Evolutionary conservation across 2,888 invertebrate species (phyloP), one percentile per base, ranked within the genome.

Genomic region (Drosophila recens): DNA sequence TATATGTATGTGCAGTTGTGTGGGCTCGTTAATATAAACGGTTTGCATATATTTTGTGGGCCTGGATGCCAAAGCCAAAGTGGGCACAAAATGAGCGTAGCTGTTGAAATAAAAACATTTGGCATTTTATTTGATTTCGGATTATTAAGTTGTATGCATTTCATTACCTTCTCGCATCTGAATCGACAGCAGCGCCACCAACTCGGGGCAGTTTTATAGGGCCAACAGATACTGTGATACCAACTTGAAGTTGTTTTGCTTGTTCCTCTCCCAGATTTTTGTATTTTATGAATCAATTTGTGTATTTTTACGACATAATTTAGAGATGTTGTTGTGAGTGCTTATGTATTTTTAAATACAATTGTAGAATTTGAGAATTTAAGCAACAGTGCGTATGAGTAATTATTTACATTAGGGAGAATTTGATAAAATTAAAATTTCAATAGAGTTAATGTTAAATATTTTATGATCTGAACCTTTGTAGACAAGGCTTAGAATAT

Each of bases 51-150:
- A 61, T 64, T 68, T 67, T 64, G 56, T 70, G 62, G 48, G 54
- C 61, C 61, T 66, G 49, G 48, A 33, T 46, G 66, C 48, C 72
- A 30, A 36, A 48, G 20, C 17, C 58, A 65, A 59, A 73, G 65
- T 53, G 51, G 63, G 23, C 62, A 42, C 75, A 61, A 79, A 82
- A 80, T 75, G 78, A 84, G 87, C 89, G 87, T 86, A 84, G 89
- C 84, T 84, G 84, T 88, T 83, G 84, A 84, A 84, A 84, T 84
- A 84, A 84, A 84, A 84, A 84, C 89, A 80, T 84, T 84, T 89
- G 76, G 87, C 81, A 89, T 88, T 84, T 87, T 79, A 89, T 84
- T 88, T 79, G 84, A 86, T 82, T 67, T 75, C 56, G 66, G 86
- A 67, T 88, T 83, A 88, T 88, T 83, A 82, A 88, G 83, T 83